phyloP scores from a whole-genome alignment of 2,113 vertebrate genomes.

The Labeo catla region DNA sequence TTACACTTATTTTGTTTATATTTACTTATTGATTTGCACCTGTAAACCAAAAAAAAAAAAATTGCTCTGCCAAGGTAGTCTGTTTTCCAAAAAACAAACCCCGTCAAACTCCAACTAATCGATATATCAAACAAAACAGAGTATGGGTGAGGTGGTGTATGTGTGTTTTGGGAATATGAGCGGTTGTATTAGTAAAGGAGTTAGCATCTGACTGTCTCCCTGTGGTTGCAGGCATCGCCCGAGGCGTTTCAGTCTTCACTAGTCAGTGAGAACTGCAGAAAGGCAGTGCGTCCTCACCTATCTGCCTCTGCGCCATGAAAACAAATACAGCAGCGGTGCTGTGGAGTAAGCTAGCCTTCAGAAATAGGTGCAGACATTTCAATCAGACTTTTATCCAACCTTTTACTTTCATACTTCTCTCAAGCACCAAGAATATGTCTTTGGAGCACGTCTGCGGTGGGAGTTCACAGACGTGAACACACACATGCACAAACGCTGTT shows the following conservation, averaged over 20 bases:
- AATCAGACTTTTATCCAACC: not conserved
- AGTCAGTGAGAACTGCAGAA: conserved; percentile 13
- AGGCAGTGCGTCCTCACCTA: conserved; percentile 27
- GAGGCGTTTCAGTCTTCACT: conserved; percentile 36
- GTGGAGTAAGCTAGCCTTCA: conserved; percentile 6
- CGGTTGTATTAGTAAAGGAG: conserved; percentile 21
- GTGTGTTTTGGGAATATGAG: conserved; percentile 25
- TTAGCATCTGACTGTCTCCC: conserved; percentile 29
- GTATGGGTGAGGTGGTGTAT: not conserved
- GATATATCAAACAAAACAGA: not conserved
- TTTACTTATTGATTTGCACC: not conserved
- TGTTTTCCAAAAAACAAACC: not conserved
- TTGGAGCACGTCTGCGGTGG: not conserved
- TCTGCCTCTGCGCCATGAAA: not conserved
- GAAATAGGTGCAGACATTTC: conserved; percentile 11
- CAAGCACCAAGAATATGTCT: not conserved
- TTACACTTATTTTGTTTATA: not conserved
- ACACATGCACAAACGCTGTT: not conserved
- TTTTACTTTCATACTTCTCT: conserved; percentile 5
- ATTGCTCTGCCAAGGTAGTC: not conserved
- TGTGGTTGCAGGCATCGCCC: conserved; percentile 39
- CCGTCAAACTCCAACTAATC: conserved; percentile 28
- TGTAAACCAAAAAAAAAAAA: not conserved
- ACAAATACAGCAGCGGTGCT: not conserved
- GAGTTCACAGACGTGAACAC: conserved; percentile 1